Evolutionary conservation across 2,113 vertebrate genomes (phyloP).

Genomic region (Charadrius vociferus): DNA sequence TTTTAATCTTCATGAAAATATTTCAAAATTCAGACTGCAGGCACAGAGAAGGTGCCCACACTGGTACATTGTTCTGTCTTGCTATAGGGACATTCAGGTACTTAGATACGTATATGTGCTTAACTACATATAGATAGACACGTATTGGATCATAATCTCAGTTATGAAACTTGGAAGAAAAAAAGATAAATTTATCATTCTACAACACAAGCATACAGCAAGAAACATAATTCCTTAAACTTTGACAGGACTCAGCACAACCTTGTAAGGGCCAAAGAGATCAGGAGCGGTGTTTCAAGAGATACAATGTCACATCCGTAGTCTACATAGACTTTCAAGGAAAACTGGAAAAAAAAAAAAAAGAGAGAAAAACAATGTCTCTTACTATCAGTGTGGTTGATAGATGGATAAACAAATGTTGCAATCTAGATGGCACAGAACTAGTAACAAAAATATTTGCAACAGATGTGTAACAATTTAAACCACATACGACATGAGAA

Average conservation of each 20-base stretch:
- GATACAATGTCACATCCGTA: background rate
- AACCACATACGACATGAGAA: background rate
- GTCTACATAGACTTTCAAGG: background rate
- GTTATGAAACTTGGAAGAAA: background rate
- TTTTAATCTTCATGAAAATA: background rate
- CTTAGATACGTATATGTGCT: fast-evolving
- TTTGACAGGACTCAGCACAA: background rate
- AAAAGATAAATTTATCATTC: background rate
- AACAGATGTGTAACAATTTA: background rate
- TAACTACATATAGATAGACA: too few relatives aligned
- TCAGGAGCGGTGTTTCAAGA: background rate
- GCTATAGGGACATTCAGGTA: background rate
- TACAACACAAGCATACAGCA: background rate
- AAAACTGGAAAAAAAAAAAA: too few relatives aligned
- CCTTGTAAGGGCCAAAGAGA: background rate
- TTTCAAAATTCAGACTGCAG: background rate
- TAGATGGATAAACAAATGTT: background rate
- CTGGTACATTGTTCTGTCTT: background rate
- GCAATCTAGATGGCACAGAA: background rate
- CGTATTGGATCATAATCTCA: background rate
- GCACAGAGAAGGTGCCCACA: background rate
- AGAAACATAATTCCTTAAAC: background rate
- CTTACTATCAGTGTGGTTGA: background rate
- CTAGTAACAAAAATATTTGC: background rate
- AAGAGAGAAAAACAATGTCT: background rate